Evolutionary conservation across 2,888 invertebrate genomes (phyloP).

Genomic region (Aphodius sticticus): DNA sequence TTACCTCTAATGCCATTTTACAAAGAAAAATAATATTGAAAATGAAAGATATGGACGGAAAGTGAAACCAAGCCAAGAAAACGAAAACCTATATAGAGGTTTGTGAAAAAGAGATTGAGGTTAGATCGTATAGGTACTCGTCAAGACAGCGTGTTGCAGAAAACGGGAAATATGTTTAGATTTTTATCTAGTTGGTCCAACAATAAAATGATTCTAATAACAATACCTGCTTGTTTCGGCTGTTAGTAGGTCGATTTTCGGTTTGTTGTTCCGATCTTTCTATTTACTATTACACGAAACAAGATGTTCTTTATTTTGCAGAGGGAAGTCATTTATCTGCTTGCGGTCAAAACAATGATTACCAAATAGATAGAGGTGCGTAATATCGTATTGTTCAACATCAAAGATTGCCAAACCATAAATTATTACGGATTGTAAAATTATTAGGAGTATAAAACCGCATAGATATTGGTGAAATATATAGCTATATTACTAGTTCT

Average conservation of each 20-base stretch:
- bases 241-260: not conserved
- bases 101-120: not conserved
- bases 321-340: no score
- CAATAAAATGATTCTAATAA: not conserved
- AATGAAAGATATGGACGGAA: not conserved
- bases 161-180: not conserved
- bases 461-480: not conserved
- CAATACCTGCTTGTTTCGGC: not conserved
- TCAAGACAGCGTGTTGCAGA: not conserved
- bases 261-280: not conserved
- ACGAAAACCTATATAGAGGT: not conserved
- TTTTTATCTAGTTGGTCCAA: not conserved
- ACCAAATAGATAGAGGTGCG: no score
- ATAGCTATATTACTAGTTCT: no score
- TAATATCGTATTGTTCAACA: no score
- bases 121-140: not conserved
- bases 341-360: no score
- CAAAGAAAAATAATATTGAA: not conserved
- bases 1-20: not conserved
- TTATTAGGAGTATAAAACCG: not conserved
- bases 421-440: not conserved
- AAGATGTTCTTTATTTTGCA: no score
- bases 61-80: not conserved
- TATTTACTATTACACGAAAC: not conserved
- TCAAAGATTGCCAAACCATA: no score